Percentiles rank a stretch among this genome's conserved stretches.
Evolutionary conservation across 2,888 invertebrate genomes (phyloP).

Genomic region (Parthenolecanium corni): DNA sequence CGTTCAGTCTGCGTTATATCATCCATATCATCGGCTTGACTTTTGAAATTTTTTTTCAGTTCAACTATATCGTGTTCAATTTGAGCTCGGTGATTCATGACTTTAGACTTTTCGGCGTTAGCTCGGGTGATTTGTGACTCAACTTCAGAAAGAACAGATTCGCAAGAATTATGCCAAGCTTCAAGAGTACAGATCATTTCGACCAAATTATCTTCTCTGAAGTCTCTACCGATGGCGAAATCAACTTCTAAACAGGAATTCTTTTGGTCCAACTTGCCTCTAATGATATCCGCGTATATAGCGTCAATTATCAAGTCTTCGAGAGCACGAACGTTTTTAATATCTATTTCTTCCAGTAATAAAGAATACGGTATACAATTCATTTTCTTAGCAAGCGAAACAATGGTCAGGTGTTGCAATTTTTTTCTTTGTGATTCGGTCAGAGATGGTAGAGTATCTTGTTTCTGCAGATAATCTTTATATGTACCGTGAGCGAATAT

Average conservation of each 20-base stretch:
- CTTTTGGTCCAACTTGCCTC: constrained; percentile 91
- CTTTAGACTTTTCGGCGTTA: constrained; percentile 69
- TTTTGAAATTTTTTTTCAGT: constrained; percentile 79
- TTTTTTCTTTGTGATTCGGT: constrained; percentile 74
- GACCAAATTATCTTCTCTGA: constrained; percentile 68
- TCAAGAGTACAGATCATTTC: constrained; percentile 69
- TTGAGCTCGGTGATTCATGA: constrained; percentile 63
- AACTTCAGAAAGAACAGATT: constrained; percentile 75
- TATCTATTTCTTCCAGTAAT: constrained; percentile 73
- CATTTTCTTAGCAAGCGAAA: constrained; percentile 79
- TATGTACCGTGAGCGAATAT: constrained; percentile 93
- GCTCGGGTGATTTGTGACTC: constrained; percentile 80
- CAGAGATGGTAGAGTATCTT: constrained; percentile 62
- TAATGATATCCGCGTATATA: constrained; percentile 94
- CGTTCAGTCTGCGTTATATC: constrained; percentile 51
- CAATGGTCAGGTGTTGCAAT: constrained; percentile 84
- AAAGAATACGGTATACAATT: constrained; percentile 85
- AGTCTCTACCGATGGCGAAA: constrained; percentile 86
- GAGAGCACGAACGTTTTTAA: constrained; percentile 81
- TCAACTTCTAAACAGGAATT: constrained; percentile 88
- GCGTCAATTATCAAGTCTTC: constrained; percentile 97
- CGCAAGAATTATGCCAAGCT: constrained; percentile 84
- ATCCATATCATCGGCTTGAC: constrained; percentile 66
- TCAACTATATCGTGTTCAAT: constrained; percentile 80
- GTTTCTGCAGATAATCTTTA: constrained; percentile 69